These are phyloP conservation scores for Agrilus cyanescens DNA, from an alignment of 2,888 invertebrate genomes.

Conservation along the genomic window DNA sequence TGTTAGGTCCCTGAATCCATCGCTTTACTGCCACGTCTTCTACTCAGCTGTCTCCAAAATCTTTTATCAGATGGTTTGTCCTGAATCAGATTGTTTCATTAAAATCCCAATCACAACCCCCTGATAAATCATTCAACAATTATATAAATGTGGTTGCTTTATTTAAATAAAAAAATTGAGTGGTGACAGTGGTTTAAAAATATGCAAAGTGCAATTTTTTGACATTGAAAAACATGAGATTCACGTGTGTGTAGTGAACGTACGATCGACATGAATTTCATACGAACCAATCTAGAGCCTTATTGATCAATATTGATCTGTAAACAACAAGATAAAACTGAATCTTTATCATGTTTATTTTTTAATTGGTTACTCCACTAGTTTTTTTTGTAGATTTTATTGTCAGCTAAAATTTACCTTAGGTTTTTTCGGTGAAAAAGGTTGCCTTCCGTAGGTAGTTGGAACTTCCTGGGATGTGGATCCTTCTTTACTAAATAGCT, in stretches of 20 bases:
- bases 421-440: slow-evolving; percentile 44
- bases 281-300: slow-evolving; percentile 36
- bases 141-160: too few species aligned
- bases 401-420: slow-evolving; percentile 36
- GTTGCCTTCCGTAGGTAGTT: slow-evolving; percentile 30
- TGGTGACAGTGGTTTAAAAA: too few species aligned
- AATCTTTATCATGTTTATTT: too few species aligned
- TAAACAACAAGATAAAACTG: too few species aligned
- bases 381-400: too few species aligned
- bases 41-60: slow-evolving; percentile 70
- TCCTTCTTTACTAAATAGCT: slow-evolving; percentile 29
- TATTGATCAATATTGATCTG: slow-evolving; percentile 42
- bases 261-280: neutral
- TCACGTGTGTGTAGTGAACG: neutral
- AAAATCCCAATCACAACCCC: neutral
- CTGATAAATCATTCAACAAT: neutral
- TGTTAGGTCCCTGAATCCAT: slow-evolving; percentile 2
- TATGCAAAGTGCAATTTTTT: too few species aligned
- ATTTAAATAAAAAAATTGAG: too few species aligned
- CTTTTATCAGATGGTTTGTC: slow-evolving; percentile 66
- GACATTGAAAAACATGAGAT: neutral
- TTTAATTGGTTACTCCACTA: too few species aligned
- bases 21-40: slow-evolving; percentile 41
- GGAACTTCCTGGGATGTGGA: slow-evolving; percentile 31
- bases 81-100: slow-evolving; percentile 35